Evolutionary conservation across 2,113 vertebrate species (phyloP).

Genomic region (Nannospalax galili): DNA sequence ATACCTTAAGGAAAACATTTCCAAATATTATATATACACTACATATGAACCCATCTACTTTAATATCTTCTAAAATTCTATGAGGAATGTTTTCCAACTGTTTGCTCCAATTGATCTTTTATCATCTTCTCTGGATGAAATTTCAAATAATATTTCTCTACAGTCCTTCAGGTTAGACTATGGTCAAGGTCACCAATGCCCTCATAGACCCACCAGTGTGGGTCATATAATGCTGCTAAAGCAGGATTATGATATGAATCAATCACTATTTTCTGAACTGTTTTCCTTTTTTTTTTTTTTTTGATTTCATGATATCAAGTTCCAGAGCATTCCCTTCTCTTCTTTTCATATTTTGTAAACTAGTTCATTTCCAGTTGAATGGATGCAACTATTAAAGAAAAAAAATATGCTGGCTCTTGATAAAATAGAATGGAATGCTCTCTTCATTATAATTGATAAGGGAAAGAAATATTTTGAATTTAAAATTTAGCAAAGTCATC

Average conservation of each 20-base stretch:
- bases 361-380: not conserved
- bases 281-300: not conserved
- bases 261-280: not conserved
- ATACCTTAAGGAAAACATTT: not conserved
- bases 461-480: not conserved
- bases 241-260: not conserved
- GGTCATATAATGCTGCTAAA: not conserved
- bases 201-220: not conserved
- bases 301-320: not conserved
- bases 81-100: not conserved
- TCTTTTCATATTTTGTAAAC: not conserved
- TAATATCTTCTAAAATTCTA: not conserved
- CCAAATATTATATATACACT: not conserved
- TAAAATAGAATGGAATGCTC: not conserved
- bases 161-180: not conserved
- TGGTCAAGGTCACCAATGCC: not conserved
- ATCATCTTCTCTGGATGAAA: not conserved
- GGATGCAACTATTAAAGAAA: not conserved
- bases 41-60: not conserved
- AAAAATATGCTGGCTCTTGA: not conserved
- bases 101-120: not conserved
- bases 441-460: not conserved
- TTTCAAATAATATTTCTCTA: not conserved
- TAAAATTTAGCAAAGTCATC: not conserved
- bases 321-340: not conserved